A percentile compares a stretch with the other conserved stretches of the same genome.
Evolutionary conservation across 2,888 invertebrate genomes (phyloP).

Genomic region (Meteorus cinctellus): DNA sequence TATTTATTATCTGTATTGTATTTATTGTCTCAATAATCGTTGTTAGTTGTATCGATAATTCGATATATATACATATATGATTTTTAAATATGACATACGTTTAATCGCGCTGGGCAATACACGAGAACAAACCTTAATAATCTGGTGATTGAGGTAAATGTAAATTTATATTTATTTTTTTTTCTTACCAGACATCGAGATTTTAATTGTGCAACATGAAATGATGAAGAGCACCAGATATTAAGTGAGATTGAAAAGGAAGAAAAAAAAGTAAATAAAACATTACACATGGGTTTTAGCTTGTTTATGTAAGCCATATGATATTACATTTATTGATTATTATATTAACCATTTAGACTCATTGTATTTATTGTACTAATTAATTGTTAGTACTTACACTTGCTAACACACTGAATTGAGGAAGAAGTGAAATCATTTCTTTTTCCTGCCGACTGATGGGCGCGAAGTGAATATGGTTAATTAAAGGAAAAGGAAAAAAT

Average conservation of each 20-base stretch:
- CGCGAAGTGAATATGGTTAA: slow-evolving; percentile 32
- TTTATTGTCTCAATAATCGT: slow-evolving; percentile 71
- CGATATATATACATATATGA: slow-evolving; percentile 38
- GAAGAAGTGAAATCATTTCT: slow-evolving; percentile 33
- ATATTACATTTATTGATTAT: slow-evolving; percentile 67
- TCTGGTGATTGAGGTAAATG: neutral
- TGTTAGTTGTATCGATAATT: slow-evolving; percentile 69
- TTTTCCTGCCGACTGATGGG: slow-evolving; percentile 33
- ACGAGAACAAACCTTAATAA: neutral
- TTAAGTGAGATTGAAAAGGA: slow-evolving; percentile 32
- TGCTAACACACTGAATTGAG: slow-evolving; percentile 47
- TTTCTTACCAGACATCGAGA: slow-evolving; percentile 21
- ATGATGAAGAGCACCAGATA: slow-evolving; percentile 25
- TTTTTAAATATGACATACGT: slow-evolving; percentile 15
- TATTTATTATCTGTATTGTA: slow-evolving; percentile 68
- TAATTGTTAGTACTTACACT: slow-evolving; percentile 53
- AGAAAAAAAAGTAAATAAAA: slow-evolving; percentile 27
- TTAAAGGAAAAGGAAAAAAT: neutral
- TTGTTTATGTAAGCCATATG: slow-evolving; percentile 63
- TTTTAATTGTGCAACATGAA: slow-evolving; percentile 21
- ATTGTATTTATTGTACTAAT: slow-evolving; percentile 64
- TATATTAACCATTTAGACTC: slow-evolving; percentile 66
- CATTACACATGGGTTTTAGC: slow-evolving; percentile 55
- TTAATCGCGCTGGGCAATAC: slow-evolving; percentile 14
- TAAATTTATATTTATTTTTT: slow-evolving; percentile 9